Evolutionary conservation across 2,113 vertebrate genomes (phyloP).

Genomic region (Hippolais icterina): DNA sequence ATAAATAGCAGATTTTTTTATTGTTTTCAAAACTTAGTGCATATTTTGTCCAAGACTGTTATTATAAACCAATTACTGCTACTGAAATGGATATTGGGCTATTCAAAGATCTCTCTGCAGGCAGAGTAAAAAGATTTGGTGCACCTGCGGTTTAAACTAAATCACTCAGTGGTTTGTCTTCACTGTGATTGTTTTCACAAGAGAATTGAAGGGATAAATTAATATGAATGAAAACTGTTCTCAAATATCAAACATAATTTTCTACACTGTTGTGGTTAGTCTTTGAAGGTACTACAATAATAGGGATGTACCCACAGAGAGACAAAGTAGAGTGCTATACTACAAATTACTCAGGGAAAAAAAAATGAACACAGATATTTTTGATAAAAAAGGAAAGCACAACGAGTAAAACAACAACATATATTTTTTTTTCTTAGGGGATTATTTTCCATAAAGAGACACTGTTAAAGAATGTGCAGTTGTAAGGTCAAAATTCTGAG

Average conservation of each 20-base stretch:
- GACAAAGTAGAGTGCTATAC: background rate
- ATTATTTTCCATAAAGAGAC: background rate
- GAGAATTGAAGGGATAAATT: slow-evolving; percentile 21
- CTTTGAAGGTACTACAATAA: background rate
- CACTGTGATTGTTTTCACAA: slow-evolving; percentile 5
- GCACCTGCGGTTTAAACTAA: slow-evolving; percentile 28
- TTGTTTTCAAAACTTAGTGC: background rate
- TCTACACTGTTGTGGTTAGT: background rate
- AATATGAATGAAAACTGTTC: slow-evolving; percentile 38
- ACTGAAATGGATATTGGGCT: background rate
- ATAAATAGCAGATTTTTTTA: background rate
- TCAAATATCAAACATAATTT: slow-evolving; percentile 25
- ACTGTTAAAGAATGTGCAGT: background rate
- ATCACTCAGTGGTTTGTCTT: slow-evolving; percentile 7
- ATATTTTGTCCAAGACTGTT: background rate
- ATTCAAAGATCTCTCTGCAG: slow-evolving; percentile 21
- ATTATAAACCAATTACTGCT: slow-evolving; percentile 32
- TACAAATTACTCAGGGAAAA: background rate
- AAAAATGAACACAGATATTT: background rate
- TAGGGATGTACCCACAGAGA: background rate
- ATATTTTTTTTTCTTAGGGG: background rate
- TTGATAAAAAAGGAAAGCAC: background rate
- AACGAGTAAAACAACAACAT: background rate
- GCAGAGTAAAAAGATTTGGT: slow-evolving; percentile 20
- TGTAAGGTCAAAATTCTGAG: background rate